Evolutionary conservation across 2,113 vertebrate species (phyloP).

Genomic region (Corythaeola cristata): DNA sequence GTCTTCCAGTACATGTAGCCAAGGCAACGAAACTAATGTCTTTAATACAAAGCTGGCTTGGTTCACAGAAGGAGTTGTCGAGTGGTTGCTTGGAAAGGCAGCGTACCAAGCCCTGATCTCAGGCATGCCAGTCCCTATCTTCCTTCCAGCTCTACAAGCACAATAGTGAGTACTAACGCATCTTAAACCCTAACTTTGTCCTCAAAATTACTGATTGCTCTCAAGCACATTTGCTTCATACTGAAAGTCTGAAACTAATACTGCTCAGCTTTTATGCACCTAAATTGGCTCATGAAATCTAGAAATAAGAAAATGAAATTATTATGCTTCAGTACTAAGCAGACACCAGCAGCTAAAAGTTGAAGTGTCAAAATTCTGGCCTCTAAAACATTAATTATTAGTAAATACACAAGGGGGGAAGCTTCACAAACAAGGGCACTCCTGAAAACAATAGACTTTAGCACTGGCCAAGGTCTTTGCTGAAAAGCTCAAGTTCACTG

Average conservation of each 20-base stretch:
- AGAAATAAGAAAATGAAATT: background rate
- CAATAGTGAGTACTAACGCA: background rate
- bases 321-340: background rate
- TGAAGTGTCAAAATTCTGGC: background rate
- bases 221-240: background rate
- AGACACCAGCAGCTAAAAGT: background rate
- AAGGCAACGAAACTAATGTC: slow-evolving; percentile 22
- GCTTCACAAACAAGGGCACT: background rate
- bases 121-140: background rate
- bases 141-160: background rate
- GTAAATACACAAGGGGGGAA: background rate
- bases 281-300: background rate
- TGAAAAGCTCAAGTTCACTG: background rate
- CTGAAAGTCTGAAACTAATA: background rate
- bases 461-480: background rate
- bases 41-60: slow-evolving; percentile 9
- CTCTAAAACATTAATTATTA: background rate
- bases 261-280: background rate
- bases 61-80: background rate
- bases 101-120: background rate
- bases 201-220: background rate
- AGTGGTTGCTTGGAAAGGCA: background rate
- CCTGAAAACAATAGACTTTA: background rate
- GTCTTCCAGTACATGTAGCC: background rate
- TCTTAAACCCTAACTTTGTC: background rate